Base-by-base conservation (phyloP, 2,888 invertebrate species). In the Panzeria rudis region DNA sequence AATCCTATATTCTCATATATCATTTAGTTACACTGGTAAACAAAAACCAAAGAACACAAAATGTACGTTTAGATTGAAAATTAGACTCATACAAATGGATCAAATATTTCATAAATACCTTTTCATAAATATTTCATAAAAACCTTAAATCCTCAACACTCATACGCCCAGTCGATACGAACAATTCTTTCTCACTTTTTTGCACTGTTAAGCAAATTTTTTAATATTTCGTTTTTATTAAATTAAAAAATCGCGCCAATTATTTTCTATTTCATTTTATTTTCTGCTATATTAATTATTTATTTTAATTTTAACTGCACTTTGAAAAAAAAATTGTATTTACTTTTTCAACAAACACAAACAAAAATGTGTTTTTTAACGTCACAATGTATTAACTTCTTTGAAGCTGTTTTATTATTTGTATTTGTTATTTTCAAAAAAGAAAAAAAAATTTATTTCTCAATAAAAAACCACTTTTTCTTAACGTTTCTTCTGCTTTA, bases 71-170 rank as follows among this genome's bases (percentile, higher is more conserved):
- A n/a, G n/a, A n/a, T n/a, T n/a, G n/a, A n/a, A n/a, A n/a, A n/a
- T n/a, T n/a, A n/a, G n/a, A n/a, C n/a, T n/a, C n/a, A n/a, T n/a
- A n/a, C n/a, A n/a, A n/a, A n/a, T n/a, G n/a, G n/a, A n/a, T n/a
- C n/a, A n/a, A n/a, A n/a, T n/a, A n/a, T n/a, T n/a, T n/a, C n/a
- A n/a, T n/a, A n/a, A n/a, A n/a, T n/a, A n/a, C n/a, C n/a, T n/a
- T n/a, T n/a, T n/a, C n/a, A n/a, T n/a, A 44, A 64, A 23, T 64
- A 32, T 41, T 54, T 13, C 13, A 59, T 54, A 77, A 59, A 64
- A 78, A 82, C 82, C 85, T 78, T 64, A 75, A 82, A 75, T 78
- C 32, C 41, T 64, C 50, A 85, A 78, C 78, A 82, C 78, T 85
- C 85, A 85, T 85, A 85, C 82, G 82, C 59, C 76, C 35, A 15